A percentile compares a stretch with the other conserved stretches of the same genome.
Evolutionary conservation across 2,888 invertebrate species (phyloP).

Genomic region (Entomobrya multifasciata): DNA sequence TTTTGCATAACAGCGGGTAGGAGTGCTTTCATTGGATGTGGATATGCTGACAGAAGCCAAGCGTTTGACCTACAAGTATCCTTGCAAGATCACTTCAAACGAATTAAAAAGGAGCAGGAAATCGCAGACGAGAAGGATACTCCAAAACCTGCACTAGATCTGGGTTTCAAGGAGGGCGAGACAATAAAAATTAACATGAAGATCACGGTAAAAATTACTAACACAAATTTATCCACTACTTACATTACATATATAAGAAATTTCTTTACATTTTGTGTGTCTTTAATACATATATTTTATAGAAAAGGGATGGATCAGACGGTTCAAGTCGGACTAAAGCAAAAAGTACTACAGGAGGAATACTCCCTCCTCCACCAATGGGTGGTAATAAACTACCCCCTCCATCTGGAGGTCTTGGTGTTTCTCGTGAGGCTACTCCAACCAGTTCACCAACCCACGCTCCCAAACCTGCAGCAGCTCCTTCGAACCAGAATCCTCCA

Average conservation of each 20-base stretch:
- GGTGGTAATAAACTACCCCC: conserved; percentile 86
- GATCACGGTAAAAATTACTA: conserved; percentile 87
- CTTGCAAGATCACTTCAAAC: conserved; percentile 98
- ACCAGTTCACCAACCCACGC: conserved; percentile 80
- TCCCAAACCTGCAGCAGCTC: conserved; percentile 65
- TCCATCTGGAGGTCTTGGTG: conserved; percentile 85
- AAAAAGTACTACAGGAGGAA: conserved; percentile 82
- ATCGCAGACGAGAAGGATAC: conserved; percentile 86
- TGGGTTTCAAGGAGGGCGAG: conserved; percentile 99
- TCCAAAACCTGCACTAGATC: conserved; percentile 89
- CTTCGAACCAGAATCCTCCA: conserved; percentile 67
- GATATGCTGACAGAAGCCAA: conserved; percentile 98
- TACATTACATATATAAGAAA: not conserved
- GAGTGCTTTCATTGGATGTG: conserved; percentile 97
- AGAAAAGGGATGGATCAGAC: conserved; percentile 95
- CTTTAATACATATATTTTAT: conserved; percentile 53
- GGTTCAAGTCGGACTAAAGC: conserved; percentile 86
- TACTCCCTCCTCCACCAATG: conserved; percentile 92
- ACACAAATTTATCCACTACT: not conserved
- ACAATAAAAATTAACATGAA: conserved; percentile 99
- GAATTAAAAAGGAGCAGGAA: conserved; percentile 91
- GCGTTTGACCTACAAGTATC: conserved; percentile 99
- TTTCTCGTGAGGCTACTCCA: conserved; percentile 84
- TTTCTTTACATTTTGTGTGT: not conserved
- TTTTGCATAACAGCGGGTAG: conserved; percentile 84